Percentiles rank a stretch among this genome's conserved stretches.
Conservation (phyloP, 2,113 vertebrate genomes). For the Aphyosemion australe region DNA sequence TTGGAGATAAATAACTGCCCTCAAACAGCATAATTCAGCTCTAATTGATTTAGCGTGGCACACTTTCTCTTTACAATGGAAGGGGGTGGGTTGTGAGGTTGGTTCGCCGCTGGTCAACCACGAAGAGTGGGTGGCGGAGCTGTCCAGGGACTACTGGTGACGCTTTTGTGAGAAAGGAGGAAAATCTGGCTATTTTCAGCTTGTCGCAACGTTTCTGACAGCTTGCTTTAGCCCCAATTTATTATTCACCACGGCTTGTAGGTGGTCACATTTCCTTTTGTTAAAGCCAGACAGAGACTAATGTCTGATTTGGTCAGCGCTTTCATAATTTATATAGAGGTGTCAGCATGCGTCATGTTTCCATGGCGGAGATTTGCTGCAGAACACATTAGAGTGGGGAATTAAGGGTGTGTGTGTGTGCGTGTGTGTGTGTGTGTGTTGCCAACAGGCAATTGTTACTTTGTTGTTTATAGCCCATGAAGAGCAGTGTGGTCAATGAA, state of each 20-base stretch:
- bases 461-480: conserved; percentile 68
- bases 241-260: conserved; percentile 53
- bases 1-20: conserved; percentile 61
- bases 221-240: conserved; percentile 58
- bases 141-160: conserved; percentile 21
- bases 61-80: conserved; percentile 4
- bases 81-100: conserved; percentile 6
- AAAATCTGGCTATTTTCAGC: conserved; percentile 52
- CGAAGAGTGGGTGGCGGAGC: conserved; percentile 25
- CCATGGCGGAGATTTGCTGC: conserved; percentile 38
- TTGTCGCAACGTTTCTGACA: conserved; percentile 53
- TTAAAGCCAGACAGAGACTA: conserved; percentile 47
- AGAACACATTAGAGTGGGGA: conserved; percentile 45
- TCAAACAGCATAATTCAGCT: conserved; percentile 52
- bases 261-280: conserved; percentile 56
- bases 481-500: conserved; percentile 67
- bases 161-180: conserved; percentile 25
- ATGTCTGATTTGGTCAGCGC: conserved; percentile 49
- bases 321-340: conserved; percentile 63
- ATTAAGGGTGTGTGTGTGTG: conserved; percentile 39
- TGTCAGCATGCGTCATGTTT: conserved; percentile 53
- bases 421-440: conserved; percentile 13
- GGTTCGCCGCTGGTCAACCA: conserved; percentile 5
- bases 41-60: conserved; percentile 47
- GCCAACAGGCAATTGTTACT: conserved; percentile 52